Evolutionary conservation across 2,888 invertebrate genomes (phyloP), one percentile per base, ranked within the genome.

Genomic region (Eulithis testata): DNA sequence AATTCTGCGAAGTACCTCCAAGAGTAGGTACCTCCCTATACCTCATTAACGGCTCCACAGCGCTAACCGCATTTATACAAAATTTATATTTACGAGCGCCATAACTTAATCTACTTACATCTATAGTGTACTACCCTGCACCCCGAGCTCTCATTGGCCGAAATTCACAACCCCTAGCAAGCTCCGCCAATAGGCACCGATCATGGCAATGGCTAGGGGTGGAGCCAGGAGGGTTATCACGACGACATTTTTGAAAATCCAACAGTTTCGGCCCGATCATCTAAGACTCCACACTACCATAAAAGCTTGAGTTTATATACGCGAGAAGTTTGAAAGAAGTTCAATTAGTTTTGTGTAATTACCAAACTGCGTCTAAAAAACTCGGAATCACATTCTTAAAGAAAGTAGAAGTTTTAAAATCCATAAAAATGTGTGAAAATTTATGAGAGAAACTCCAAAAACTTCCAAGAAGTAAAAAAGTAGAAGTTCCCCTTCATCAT

Each of bases 41-140:
- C 84, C 80, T 88, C 85, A 88, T 88, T 86, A 87, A 85, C 85
- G 77, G 79, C 78, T 79, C 76, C 76, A 76, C 78, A 79, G 80
- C 80, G 79, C 84, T 87, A 84, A 87, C 85, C 82, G 71, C 83
- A 83, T 86, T 89, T 89, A 89, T 86, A 90, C 85, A 82, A 80
- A 84, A 83, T 87, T 83, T 84, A 86, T 88, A 87, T 89, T 87
- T 84, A 82, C 81, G 77, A 79, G 82, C 87, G 84, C 88, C 86
- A 90, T 91, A 93, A 91, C 88, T 89, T 85, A 90, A 93, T 93
- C 91, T 90, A 52, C 51, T 59, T 59, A 90, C 88, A 91, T 87
- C 88, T 90, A 90, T 88, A 87, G 83, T 89, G 84, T 82, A 82
- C 84, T 87, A 87, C 87, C 86, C 86, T 80, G 76, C 69, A 74